Base-by-base conservation (phyloP, 2,888 invertebrate species). In the Synergus laeviventris region DNA sequence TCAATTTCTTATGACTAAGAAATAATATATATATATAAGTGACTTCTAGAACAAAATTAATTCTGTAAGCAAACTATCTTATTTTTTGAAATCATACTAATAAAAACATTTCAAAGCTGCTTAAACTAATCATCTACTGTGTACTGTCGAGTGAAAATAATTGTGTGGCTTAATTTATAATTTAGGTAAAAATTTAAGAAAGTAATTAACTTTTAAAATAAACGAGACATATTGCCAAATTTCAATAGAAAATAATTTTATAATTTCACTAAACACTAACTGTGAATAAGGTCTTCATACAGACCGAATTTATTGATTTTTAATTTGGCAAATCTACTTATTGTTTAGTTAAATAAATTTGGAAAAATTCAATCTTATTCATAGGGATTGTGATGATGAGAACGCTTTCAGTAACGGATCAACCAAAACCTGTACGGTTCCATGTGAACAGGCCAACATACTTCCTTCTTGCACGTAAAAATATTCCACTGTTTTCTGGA, bases 371-470 rank as follows among this genome's bases (percentile, higher is more conserved):
- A 16, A 45, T 45, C 7, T 49, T 1, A 49, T 66, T 66, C 24
- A 45, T 66, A 66, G 66, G 45, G 9, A 16, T 36, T 54, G 1
- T 54, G 18, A 0, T 54, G 9, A 54, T 18, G 18, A 11, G n/a
- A 18, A 1, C 18, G 0, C 0, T 24, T 45, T 24, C 31, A 24
- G 16, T 45, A 45, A 24, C 4, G 24, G 7, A 45, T 31, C 4
- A 4, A 31, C 24, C 24, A 31, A 16, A 0, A 24, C 66, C 42
- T 14, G 2, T 14, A 66, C 8, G 16, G 9, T 66, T 66, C 14
- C 24, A 14, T 7, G 66, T 66, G 24, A 24, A 66, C 66, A 66
- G 42, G 24, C 66, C 66, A 66, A n/a, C 66, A 11, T 66, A 14
- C 24, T 66, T 66, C 45, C 24, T 42, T n/a, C 66, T 66, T 66